A percentile compares a stretch with the other conserved stretches of the same genome.
phyloP scores from a whole-genome alignment of 2,888 invertebrate genomes.

The Drosophila robusta region DNA sequence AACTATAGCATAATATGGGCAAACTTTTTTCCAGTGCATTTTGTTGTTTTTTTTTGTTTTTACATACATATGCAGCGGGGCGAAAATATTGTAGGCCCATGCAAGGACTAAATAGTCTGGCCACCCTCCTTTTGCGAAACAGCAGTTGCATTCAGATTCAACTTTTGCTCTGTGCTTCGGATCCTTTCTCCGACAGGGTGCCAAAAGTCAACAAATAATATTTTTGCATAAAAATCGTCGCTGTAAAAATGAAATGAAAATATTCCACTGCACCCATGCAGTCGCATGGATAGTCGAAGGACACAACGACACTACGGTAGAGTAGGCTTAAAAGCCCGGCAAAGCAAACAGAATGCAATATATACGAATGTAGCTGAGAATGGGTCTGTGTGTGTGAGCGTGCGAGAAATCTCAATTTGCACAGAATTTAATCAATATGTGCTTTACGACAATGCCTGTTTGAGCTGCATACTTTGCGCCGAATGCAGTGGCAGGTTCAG shows the following conservation, averaged over 20 bases:
- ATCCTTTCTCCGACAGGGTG: slow-evolving; percentile 41
- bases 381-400: slow-evolving; percentile 9
- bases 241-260: slow-evolving; percentile 72
- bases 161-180: slow-evolving; percentile 22
- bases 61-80: slow-evolving; percentile 1
- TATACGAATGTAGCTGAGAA: slow-evolving; percentile 6
- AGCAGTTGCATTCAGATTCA: slow-evolving; percentile 36
- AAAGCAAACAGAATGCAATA: slow-evolving; percentile 36
- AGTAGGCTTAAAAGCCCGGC: slow-evolving; percentile 47
- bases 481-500: slow-evolving; percentile 22
- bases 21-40: slow-evolving; percentile 49
- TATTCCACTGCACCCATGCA: slow-evolving; percentile 40
- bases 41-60: slow-evolving; percentile 15
- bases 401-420: slow-evolving; percentile 69
- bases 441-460: slow-evolving; percentile 40
- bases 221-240: slow-evolving; percentile 74
- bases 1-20: slow-evolving; percentile 59
- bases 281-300: slow-evolving; percentile 12
- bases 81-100: slow-evolving; percentile 46
- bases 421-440: slow-evolving; percentile 70
- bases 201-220: slow-evolving; percentile 80
- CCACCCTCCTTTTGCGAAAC: not conserved
- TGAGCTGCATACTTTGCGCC: slow-evolving; percentile 24
- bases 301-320: slow-evolving; percentile 8
- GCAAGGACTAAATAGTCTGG: slow-evolving; percentile 24